These are phyloP conservation scores for Dascyllus trimaculatus DNA, from an alignment of 2,113 vertebrate genomes.

Conservation along the genomic window DNA sequence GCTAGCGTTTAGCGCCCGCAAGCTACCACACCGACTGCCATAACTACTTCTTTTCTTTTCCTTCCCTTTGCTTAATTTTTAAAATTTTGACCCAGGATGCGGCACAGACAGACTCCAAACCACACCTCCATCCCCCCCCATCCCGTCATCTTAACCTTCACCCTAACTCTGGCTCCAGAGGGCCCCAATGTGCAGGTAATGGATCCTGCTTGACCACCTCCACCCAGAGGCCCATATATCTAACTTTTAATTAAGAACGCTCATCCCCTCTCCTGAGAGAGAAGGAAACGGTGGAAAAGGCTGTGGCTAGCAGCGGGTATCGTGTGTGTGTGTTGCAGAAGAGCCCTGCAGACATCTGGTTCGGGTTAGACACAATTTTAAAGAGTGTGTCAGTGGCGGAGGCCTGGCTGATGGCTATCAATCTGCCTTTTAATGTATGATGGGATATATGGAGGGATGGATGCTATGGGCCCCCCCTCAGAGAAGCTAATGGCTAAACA, in stretches of 20 bases:
- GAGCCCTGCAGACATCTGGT: conserved; percentile 80
- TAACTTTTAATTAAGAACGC: conserved; percentile 83
- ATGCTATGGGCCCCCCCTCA: conserved; percentile 74
- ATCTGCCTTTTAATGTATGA: conserved; percentile 81
- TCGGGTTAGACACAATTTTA: conserved; percentile 83
- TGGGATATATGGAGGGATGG: conserved; percentile 67
- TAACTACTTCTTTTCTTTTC: conserved; percentile 35
- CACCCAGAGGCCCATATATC: conserved; percentile 72
- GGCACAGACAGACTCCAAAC: conserved; percentile 16
- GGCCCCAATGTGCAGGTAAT: conserved; percentile 71
- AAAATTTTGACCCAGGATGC: conserved; percentile 42
- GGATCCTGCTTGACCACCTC: conserved; percentile 66
- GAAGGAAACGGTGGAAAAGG: conserved; percentile 24
- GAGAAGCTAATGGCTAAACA: conserved; percentile 91
- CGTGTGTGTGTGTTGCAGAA: conserved; percentile 46
- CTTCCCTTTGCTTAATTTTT: conserved; percentile 35
- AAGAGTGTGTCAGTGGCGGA: conserved; percentile 79
- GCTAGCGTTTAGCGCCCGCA: conserved; percentile 62
- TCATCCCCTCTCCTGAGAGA: conserved; percentile 70
- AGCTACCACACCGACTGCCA: conserved; percentile 52
- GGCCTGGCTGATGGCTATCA: conserved; percentile 81
- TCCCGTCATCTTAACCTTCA: conserved; percentile 63
- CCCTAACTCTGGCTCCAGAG: conserved; percentile 59
- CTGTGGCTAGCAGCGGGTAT: conserved; percentile 25
- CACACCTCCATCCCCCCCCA: neutral